Evolutionary conservation across 2,888 invertebrate species (phyloP), one percentile per base, ranked within the genome.

Genomic region (Cryptocheilus praepositus): DNA sequence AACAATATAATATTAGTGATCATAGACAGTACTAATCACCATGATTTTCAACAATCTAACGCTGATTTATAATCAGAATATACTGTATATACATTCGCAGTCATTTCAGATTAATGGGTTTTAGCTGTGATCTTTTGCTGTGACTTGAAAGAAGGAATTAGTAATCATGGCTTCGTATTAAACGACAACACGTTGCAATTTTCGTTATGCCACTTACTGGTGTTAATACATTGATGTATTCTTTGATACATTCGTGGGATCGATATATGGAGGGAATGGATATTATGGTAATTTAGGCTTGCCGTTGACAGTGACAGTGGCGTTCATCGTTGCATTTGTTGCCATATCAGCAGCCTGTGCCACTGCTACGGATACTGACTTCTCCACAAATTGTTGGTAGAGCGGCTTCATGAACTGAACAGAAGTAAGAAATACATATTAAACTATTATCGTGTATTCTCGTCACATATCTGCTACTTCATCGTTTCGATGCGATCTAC

Each of bases 301-400:
- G 76, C 93, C 93, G 89, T 93, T 93, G 85, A 86, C 81, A 75
- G 84, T 81, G 74, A 83, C 76, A 69, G 89, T 86, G 78, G 89
- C 88, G 80, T 89, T 83, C 70, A 85, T 61, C 79, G 90, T 89
- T 67, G 90, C 86, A 76, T 91, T 91, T 63, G 93, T 90, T 8
- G 94, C 92, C 65, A 92, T 90, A 88, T 93, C 94, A 66, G 94
- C 94, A 81, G 94, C 95, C 88, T 93, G 94, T 49, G 92, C 92
- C 77, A 95, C 95, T 82, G 95, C 95, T 89, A 94, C 94, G 88
- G 95, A 93, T 89, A 96, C 93, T 84, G 95, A 93, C 89, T 94
- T 94, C 90, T 95, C 95, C 86, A 95, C 91, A 86, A 94, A 94
- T 73, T 93, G 91, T 88, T 95, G 94, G 89, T 95, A 95, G 74